phyloP scores from a whole-genome alignment of 2,113 vertebrate species.

The Regulus satrapa region DNA sequence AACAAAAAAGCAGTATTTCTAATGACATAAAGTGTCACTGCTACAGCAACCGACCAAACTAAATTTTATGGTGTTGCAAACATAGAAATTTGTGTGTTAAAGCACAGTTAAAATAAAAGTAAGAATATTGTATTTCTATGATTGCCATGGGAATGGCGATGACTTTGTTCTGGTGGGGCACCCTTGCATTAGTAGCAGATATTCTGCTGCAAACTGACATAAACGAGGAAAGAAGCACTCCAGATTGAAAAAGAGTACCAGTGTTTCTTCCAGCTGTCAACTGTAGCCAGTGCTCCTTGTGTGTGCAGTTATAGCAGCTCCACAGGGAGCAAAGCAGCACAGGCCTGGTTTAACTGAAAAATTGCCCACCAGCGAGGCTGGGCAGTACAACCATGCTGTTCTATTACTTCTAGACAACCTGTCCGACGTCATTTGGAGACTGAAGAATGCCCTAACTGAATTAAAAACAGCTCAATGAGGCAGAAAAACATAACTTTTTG shows the following conservation, averaged over 20 bases:
- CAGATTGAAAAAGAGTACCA: not conserved
- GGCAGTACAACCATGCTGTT: not conserved
- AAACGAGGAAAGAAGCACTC: not conserved
- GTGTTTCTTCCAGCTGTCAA: not conserved
- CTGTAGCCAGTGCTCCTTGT: not conserved
- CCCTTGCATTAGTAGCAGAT: not conserved
- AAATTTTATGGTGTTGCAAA: not conserved
- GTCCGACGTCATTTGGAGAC: rapidly evolving
- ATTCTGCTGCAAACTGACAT: not conserved
- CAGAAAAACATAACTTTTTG: not conserved
- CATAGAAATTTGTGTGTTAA: not conserved
- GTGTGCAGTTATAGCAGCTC: not conserved
- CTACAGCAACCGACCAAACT: not conserved
- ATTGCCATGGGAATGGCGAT: not conserved
- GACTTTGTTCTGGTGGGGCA: not conserved
- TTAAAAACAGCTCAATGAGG: not conserved
- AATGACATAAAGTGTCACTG: not conserved
- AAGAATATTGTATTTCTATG: not conserved
- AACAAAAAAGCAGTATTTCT: not conserved
- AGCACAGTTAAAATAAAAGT: not conserved
- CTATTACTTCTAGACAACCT: not conserved
- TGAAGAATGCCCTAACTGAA: not conserved
- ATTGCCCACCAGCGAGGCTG: rapidly evolving
- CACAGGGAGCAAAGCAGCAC: not conserved
- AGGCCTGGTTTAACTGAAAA: not conserved